Evolutionary conservation across 2,797 vertebrate species (phyloP).

Genomic region (Morelia viridis): DNA sequence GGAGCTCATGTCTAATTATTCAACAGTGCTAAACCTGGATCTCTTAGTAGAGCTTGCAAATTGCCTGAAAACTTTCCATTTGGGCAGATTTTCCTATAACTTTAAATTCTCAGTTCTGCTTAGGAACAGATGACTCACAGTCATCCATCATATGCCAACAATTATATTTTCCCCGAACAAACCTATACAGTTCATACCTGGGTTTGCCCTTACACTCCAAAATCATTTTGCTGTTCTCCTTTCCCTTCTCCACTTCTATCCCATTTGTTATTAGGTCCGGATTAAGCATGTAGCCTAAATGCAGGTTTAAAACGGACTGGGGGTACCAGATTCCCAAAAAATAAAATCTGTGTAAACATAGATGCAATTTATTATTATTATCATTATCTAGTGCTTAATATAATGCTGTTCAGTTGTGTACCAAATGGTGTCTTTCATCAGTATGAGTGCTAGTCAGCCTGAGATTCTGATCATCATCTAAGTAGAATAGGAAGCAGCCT

Average conservation of each 20-base stretch:
- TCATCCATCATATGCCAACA: not conserved
- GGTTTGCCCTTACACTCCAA: not conserved
- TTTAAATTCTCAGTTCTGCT: not conserved
- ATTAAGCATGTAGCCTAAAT: no score
- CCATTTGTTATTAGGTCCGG: not conserved
- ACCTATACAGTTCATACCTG: not conserved
- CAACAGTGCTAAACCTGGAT: not conserved
- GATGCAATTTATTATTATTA: not conserved
- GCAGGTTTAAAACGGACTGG: not conserved
- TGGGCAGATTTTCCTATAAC: not conserved
- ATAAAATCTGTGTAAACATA: not conserved
- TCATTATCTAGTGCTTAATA: not conserved
- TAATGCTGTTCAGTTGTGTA: not conserved
- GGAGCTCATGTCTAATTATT: not conserved
- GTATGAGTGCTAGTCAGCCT: not conserved
- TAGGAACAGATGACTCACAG: not conserved
- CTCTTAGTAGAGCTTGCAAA: not conserved
- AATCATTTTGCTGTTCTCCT: not conserved
- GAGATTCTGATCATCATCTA: not conserved
- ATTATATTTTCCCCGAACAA: not conserved
- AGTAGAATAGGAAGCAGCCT: not conserved
- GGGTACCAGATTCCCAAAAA: not conserved
- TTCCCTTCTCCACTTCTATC: not conserved
- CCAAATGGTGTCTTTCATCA: not conserved
- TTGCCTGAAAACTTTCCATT: not conserved